These are phyloP conservation scores for Nerophis ophidion DNA, from an alignment of 2,113 vertebrate genomes.

Conservation along the genomic window DNA sequence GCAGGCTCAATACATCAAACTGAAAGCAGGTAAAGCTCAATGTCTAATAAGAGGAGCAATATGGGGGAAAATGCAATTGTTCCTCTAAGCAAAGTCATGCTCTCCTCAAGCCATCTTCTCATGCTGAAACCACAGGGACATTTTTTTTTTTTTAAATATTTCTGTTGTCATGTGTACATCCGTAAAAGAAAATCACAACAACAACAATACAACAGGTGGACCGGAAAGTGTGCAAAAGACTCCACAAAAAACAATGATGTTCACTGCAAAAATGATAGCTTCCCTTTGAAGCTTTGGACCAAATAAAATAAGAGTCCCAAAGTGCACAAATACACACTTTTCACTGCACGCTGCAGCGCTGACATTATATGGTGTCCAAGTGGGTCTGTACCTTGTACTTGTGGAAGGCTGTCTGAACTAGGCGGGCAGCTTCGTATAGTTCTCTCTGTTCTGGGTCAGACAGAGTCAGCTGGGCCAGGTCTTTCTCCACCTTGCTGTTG, in stretches of 20 bases:
- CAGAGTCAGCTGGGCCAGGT: slow-evolving; percentile 94
- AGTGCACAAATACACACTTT: slow-evolving; percentile 15
- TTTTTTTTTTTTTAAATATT: slow-evolving; percentile 5
- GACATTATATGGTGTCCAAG: slow-evolving; percentile 39
- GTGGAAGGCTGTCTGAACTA: slow-evolving; percentile 97
- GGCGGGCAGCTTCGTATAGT: slow-evolving; percentile 93
- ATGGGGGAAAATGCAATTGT: slow-evolving; percentile 60
- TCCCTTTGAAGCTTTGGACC: slow-evolving; percentile 3
- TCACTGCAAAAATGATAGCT: slow-evolving; percentile 19
- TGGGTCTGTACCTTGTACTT: slow-evolving; percentile 89
- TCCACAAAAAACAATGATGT: slow-evolving; percentile 22
- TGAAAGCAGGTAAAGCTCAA: slow-evolving; percentile 32
- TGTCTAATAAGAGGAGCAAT: slow-evolving; percentile 48
- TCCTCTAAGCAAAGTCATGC: slow-evolving; percentile 73
- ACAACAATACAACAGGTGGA: slow-evolving; percentile 23
- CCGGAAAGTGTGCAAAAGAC: slow-evolving; percentile 21
- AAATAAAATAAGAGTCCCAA: slow-evolving; percentile 17
- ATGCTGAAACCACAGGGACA: slow-evolving; percentile 71
- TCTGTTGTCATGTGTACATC: slow-evolving; percentile 30
- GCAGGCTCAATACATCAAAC: slow-evolving; percentile 53
- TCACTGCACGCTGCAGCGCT: slow-evolving; percentile 22
- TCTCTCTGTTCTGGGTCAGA: slow-evolving; percentile 97
- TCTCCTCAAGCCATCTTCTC: slow-evolving; percentile 68
- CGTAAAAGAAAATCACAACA: slow-evolving; percentile 33
- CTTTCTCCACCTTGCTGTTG: slow-evolving; percentile 92